Base-by-base conservation (phyloP, 2,888 invertebrate genomes). In the Tachina grossa region DNA sequence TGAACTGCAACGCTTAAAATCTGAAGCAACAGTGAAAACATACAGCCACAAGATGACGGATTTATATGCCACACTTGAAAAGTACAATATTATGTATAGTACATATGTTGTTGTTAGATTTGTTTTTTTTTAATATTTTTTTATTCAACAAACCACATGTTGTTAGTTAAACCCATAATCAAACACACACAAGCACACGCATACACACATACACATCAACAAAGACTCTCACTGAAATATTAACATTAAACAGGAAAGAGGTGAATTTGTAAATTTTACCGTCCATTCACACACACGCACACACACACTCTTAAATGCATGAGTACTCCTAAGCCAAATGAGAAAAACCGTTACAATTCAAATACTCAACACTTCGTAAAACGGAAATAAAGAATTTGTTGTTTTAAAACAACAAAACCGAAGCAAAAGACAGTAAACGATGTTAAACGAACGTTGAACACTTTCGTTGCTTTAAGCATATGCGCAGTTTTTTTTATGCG, bases 11-110 rank as follows among this genome's bases (percentile, higher is more conserved):
- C 87, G 90, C 87, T 90, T 88, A 89, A 86, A 88, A 89, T 89
- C 89, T 90, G 89, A 91, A 90, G 88, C 89, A 90, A 89, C 88
- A 91, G 91, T 91, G 91, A 90, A 90, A 89, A 86, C 88, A 88
- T 85, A 84, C 87, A 76, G 86, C 87, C 83, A 86, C 89, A 88
- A 88, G 89, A 88, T 88, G 88, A 88, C 83, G 88, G 90, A 91
- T 91, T 91, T 91, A 91, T 91, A 91, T 88, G 89, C 88, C 65
- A 80, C 65, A 82, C 65, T 79, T 74, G 41, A 63, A 51, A 61
- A 69, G 53, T 55, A 31, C 31, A 31, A 31, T 31, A 31, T 31
- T 31, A 31, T 31, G 31, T 31, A 31, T 31, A 45, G 69, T 66
- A 61, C 31, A 51, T n/a, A 41, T 53, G 31, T 69, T 53, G 31